phyloP scores from a whole-genome alignment of 2,797 vertebrate species.

The Denticeps clupeoides region DNA sequence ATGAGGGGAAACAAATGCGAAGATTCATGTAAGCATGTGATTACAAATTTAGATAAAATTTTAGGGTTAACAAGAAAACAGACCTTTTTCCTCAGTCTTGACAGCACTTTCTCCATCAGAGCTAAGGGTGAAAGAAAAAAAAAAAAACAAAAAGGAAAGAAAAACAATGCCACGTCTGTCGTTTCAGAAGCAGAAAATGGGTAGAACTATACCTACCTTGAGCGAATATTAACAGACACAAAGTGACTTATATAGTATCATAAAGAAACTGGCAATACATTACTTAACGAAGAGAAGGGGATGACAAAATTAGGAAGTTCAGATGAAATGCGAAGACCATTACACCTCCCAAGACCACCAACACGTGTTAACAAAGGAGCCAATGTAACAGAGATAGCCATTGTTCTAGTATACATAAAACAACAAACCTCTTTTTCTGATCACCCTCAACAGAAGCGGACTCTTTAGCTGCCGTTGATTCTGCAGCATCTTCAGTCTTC shows the following conservation, averaged over 20 bases:
- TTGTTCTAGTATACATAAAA: slow-evolving; percentile 97
- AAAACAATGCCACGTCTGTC: background rate
- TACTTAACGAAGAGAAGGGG: slow-evolving; percentile 44
- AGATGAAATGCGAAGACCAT: slow-evolving; percentile 61
- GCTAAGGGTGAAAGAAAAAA: slow-evolving; percentile 79
- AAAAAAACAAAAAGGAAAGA: slow-evolving; percentile 32
- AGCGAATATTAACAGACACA: slow-evolving; percentile 26
- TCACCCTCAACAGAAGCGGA: slow-evolving; percentile 96
- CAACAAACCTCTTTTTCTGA: slow-evolving; percentile 99
- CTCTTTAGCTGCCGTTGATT: slow-evolving; percentile 86
- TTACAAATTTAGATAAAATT: too few species aligned
- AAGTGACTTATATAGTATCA: slow-evolving; percentile 21
- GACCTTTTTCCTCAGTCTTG: slow-evolving; percentile 78
- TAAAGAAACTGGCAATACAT: slow-evolving; percentile 33
- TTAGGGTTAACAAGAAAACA: slow-evolving; percentile 3
- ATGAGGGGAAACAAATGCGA: background rate
- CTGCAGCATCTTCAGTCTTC: slow-evolving; percentile 81
- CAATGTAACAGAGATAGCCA: slow-evolving; percentile 89
- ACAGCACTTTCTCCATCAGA: slow-evolving; percentile 68
- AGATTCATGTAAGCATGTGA: too few species aligned
- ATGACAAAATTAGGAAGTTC: slow-evolving; percentile 48
- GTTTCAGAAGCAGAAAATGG: background rate
- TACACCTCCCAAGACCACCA: slow-evolving; percentile 65
- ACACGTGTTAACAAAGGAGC: slow-evolving; percentile 67
- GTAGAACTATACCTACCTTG: slow-evolving; percentile 18